Evolutionary conservation across 2,888 invertebrate genomes (phyloP).

Genomic region (Portevinia maculata): DNA sequence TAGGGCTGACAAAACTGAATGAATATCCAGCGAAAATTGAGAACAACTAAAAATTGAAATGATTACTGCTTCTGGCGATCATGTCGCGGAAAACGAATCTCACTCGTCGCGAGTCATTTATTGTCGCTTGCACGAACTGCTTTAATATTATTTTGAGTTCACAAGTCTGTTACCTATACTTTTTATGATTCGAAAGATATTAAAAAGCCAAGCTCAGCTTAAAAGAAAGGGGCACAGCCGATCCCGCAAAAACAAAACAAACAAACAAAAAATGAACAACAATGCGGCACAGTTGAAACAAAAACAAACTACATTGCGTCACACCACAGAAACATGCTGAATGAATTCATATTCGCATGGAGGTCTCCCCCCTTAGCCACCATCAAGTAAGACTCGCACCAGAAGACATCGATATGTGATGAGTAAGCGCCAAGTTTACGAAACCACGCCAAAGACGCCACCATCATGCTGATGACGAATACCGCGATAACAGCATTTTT

Average conservation of each 20-base stretch:
- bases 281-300: constrained; percentile 35
- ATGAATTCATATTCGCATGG: constrained; percentile 47
- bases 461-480: constrained; percentile 53
- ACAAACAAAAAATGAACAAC: not conserved
- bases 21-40: constrained; percentile 16
- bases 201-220: constrained; percentile 15
- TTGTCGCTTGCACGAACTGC: constrained; percentile 14
- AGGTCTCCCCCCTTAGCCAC: not conserved
- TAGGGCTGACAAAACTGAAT: constrained; percentile 7
- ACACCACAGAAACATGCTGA: constrained; percentile 22
- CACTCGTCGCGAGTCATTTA: not conserved
- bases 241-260: not conserved
- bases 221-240: not conserved
- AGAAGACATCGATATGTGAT: constrained; percentile 28
- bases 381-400: not conserved
- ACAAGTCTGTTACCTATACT: not conserved
- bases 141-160: not conserved
- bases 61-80: constrained; percentile 2
- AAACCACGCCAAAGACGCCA: constrained; percentile 43
- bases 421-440: constrained; percentile 53
- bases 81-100: not conserved
- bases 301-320: constrained; percentile 57
- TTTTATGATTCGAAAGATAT: not conserved
- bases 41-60: constrained; percentile 25
- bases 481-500: constrained; percentile 58